These are phyloP conservation scores for Labeo calbasu DNA, from an alignment of 2,797 vertebrate genomes.

Conservation along the genomic window DNA sequence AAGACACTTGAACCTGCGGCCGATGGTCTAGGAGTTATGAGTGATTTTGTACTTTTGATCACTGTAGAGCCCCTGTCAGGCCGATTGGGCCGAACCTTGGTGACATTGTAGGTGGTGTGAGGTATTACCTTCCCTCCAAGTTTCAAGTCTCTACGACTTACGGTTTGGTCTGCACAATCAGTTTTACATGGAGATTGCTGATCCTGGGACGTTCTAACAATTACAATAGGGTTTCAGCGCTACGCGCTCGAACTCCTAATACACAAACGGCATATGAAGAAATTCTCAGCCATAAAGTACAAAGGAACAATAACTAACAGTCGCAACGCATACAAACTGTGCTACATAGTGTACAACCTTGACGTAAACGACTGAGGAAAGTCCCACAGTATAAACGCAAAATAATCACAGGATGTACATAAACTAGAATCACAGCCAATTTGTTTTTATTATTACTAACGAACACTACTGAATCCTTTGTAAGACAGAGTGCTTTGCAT, in stretches of 20 bases:
- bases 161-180: too few species aligned
- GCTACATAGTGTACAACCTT: neutral
- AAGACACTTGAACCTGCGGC: too few species aligned
- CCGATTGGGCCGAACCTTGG: too few species aligned
- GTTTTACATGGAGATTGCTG: too few species aligned
- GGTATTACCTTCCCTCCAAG: too few species aligned
- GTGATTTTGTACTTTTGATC: too few species aligned
- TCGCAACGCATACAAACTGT: neutral
- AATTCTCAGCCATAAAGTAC: neutral
- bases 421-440: neutral
- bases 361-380: neutral
- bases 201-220: too few species aligned
- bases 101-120: too few species aligned
- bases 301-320: neutral
- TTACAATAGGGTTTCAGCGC: too few species aligned
- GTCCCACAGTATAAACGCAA: neutral
- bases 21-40: too few species aligned
- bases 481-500: neutral
- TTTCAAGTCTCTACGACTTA: too few species aligned
- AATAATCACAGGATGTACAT: neutral
- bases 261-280: neutral
- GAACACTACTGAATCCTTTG: neutral
- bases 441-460: conserved; percentile 16
- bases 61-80: too few species aligned
- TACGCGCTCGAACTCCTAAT: neutral